Evolutionary conservation across 2,888 invertebrate species (phyloP).

Genomic region (Pristionchus maxplancki): DNA sequence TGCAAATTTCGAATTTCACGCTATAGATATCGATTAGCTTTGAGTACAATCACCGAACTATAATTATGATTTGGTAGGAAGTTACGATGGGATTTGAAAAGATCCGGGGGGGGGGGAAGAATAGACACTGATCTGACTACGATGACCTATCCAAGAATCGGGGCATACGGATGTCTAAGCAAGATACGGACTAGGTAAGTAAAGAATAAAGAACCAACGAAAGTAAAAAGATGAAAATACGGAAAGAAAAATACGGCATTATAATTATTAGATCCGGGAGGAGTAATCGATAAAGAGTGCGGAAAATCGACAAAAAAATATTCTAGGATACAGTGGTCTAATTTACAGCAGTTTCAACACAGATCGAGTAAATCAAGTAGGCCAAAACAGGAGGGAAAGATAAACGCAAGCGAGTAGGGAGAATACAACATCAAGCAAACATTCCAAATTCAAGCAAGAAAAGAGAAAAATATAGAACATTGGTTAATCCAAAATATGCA

Average conservation of each 20-base stretch:
- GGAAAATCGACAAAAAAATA: not conserved
- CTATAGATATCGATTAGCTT: slow-evolving; percentile 2
- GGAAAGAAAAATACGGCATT: not conserved
- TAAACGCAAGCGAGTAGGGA: slow-evolving; percentile 5
- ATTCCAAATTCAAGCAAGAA: slow-evolving; percentile 45
- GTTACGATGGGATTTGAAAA: not conserved
- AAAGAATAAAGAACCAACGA: not conserved
- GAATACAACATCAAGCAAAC: slow-evolving; percentile 43
- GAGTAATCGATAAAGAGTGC: slow-evolving; percentile 28
- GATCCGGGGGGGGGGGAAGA: not conserved
- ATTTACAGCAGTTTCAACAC: not conserved
- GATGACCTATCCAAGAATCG: not conserved
- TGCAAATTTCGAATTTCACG: not conserved
- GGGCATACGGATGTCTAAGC: not conserved
- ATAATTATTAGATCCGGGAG: slow-evolving; percentile 23
- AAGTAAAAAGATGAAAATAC: not conserved
- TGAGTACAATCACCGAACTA: slow-evolving; percentile 15
- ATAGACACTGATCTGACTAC: not conserved
- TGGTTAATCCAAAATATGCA: slow-evolving; percentile 11
- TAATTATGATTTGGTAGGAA: not conserved
- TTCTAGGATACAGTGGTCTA: not conserved
- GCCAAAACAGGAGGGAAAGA: not conserved
- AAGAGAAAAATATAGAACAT: slow-evolving; percentile 33
- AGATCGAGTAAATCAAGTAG: not conserved
- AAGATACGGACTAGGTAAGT: not conserved